Base-by-base conservation (phyloP, 2,888 invertebrate species). In the Temnothorax rugatulus region DNA sequence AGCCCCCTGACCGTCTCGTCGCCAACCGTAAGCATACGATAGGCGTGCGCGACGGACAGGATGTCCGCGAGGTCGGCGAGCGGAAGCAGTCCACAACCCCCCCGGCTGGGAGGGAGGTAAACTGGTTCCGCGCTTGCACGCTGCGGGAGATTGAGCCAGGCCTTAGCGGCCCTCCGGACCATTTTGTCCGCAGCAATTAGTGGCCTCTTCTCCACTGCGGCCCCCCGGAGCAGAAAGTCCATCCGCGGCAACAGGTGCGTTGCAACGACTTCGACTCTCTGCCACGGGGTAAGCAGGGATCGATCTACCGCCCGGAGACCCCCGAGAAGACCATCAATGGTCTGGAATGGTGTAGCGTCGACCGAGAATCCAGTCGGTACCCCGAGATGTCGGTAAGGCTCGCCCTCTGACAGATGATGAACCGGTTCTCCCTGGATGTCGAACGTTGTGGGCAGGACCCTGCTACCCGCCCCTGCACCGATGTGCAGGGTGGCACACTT, bases 401-500 rank as follows among this genome's bases (percentile, higher is more conserved):
- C 18, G 18, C 50, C 50, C 18, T n/a, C 18, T n/a, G 50, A 7
- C 5, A 50, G 5, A 5, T 4, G 5, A 5, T 5, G 18, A 1
- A 50, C 18, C 0, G 50, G 0, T 1, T 50, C 18, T 4, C 50
- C 50, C 50, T 50, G 50, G n/a, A 18, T 4, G 5, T 2, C 18
- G 18, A 50, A 50, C 1, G 3, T 0, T 5, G 50, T 50, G 4
- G 50, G 50, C 5, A 18, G 50, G 7, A 50, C 50, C 47, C 47
- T 29, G 29, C 29, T 29, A 3, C 29, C 29, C 3, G 29, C 29
- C 3, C 29, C 29, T 2, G 29, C 29, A 29, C 29, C 29, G 2
- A 29, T 3, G 29, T 29, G 29, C 3, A 29, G 29, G 3, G 29
- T 29, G 34, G 88, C 91, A 41, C 93, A 93, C 59, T 94, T 93